Conservation (phyloP, 2,888 invertebrate genomes). For the Coecobrya sp. region DNA sequence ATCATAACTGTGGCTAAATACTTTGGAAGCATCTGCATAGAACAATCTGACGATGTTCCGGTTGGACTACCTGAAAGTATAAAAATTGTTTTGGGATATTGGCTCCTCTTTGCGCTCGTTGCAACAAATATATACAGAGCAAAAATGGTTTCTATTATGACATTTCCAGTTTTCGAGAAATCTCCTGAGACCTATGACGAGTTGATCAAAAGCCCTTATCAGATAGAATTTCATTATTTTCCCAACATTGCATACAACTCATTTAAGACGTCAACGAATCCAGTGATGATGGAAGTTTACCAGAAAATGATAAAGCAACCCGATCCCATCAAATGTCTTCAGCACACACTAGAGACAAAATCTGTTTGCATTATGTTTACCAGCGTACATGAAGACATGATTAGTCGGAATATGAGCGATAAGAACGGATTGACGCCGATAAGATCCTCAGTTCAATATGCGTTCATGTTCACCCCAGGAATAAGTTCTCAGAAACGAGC, state of each 20-base stretch:
- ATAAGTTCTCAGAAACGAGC: conserved; percentile 47
- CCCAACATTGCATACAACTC: conserved; percentile 72
- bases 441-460: conserved; percentile 21
- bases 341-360: conserved; percentile 45
- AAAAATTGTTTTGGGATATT: conserved; percentile 44
- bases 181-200: conserved; percentile 75
- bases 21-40: conserved; percentile 56
- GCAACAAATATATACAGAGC: conserved; percentile 73
- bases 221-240: conserved; percentile 72
- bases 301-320: conserved; percentile 65
- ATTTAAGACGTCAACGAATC: conserved; percentile 74
- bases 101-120: conserved; percentile 64
- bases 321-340: conserved; percentile 60
- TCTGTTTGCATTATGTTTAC: conserved; percentile 69
- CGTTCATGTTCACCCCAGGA: conserved; percentile 65
- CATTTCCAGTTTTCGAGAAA: conserved; percentile 73
- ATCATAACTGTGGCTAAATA: neutral
- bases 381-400: conserved; percentile 50
- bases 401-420: conserved; percentile 67
- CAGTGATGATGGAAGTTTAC: conserved; percentile 52
- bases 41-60: conserved; percentile 37
- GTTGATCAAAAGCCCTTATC: conserved; percentile 25
- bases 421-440: conserved; percentile 57
- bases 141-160: conserved; percentile 77
- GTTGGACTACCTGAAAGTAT: conserved; percentile 45